Conservation (phyloP, 2,888 invertebrate genomes). For the Marronus borbonicus region DNA sequence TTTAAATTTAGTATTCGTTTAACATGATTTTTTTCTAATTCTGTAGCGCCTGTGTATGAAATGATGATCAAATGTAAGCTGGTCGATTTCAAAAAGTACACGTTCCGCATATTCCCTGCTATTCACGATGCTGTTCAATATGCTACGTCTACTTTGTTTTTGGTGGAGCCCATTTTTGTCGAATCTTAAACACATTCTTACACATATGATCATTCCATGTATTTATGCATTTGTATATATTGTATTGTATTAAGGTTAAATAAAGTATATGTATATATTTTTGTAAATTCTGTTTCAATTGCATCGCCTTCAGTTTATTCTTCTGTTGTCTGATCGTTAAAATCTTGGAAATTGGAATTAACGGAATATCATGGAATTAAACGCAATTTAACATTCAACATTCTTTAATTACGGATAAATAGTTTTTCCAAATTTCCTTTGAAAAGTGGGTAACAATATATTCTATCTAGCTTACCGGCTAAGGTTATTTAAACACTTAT, state of each 20-base stretch:
- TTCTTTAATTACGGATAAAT: no score
- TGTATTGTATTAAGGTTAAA: conserved; percentile 1
- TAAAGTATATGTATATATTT: conserved; percentile 26
- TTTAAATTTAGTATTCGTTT: conserved; percentile 3
- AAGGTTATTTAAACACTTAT: no score
- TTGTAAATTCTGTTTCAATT: no score
- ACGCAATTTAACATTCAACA: no score
- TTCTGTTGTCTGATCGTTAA: no score
- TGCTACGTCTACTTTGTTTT: conserved; percentile 68
- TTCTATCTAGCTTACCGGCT: not conserved
- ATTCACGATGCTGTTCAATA: conserved; percentile 76
- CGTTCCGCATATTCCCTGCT: conserved; percentile 74
- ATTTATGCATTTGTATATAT: conserved; percentile 20
- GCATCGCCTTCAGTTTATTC: no score
- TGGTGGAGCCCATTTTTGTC: conserved; percentile 6
- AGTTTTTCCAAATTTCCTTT: no score
- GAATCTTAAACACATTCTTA: conserved; percentile 1
- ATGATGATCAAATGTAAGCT: conserved; percentile 76
- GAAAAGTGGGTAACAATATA: not conserved
- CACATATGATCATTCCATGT: not conserved
- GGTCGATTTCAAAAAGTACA: conserved; percentile 72
- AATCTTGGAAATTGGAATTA: no score
- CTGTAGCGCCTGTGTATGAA: conserved; percentile 78
- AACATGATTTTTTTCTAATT: not conserved
- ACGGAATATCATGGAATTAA: no score